Evolutionary conservation across 2,113 vertebrate genomes (phyloP), one percentile per base, ranked within the genome.

Genomic region (Orycteropus afer): DNA sequence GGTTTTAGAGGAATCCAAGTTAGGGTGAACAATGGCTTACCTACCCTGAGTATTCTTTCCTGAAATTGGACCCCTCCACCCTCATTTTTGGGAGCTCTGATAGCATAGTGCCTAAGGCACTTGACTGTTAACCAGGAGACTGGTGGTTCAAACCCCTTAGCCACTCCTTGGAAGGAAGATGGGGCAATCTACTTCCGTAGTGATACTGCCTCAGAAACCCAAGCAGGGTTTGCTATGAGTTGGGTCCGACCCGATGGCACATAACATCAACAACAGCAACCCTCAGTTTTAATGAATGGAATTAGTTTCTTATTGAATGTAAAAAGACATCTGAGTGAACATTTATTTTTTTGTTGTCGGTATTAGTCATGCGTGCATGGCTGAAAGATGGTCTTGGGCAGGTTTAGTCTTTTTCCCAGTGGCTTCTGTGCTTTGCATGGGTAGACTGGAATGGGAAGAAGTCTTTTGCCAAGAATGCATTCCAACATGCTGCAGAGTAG

Each of bases 381-480:
- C 55, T 91, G 61, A 71, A 90, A 94, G 84, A 95, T 73, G 78
- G 29, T 95, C 83, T 94, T 92, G 83, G 78, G 81, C 78, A 93
- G 85, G 82, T 94, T 77, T 65, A 96, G 49, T 96, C 73, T 94
- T 97, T 91, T 97, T 91, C 86, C 71, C 59, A 85, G 86, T 95
- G 90, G 57, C 45, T 83, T 96, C 45, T 96, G 27, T 20, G 65
- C 94, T 89, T 95, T 92, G 49, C 90, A 86, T 86, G 96, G 76
- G 51, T 96, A 53, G 67, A 90, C 88, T 95, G 77, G 37, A 85
- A 17, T 90, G 57, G 78, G 90, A 96, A 92, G 79, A 89, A 90
- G 89, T 87, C 55, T 83, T 37, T 86, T 96, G 96, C 96, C 97
- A 97, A 95, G 93, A 97, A 93, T 95, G 63, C 92, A 95, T 95